Evolutionary conservation across 2,888 invertebrate species (phyloP).

Genomic region (Argynnis bischoffii): DNA sequence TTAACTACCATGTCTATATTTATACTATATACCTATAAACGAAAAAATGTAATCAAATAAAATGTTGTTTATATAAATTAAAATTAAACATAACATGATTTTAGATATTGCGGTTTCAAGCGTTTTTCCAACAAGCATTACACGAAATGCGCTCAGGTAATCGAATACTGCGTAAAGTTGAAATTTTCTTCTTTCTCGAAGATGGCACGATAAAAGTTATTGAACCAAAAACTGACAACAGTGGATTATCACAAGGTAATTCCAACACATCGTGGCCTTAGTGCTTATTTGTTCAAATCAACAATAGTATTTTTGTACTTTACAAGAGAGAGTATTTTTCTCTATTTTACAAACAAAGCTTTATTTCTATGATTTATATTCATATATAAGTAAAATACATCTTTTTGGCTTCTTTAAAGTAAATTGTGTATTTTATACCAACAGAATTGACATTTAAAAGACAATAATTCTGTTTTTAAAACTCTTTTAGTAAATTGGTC

Average conservation of each 20-base stretch:
- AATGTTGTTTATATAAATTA: too few relatives aligned
- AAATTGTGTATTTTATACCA: too few relatives aligned
- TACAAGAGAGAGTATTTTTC: neutral
- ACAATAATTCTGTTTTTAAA: too few relatives aligned
- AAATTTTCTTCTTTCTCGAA: constrained; percentile 93
- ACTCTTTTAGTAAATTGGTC: too few relatives aligned
- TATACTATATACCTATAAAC: too few relatives aligned
- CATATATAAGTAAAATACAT: too few relatives aligned
- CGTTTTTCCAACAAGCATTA: constrained; percentile 90
- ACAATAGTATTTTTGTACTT: neutral
- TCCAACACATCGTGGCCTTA: neutral
- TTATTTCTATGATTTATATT: too few relatives aligned
- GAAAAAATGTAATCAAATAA: too few relatives aligned
- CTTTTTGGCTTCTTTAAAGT: too few relatives aligned
- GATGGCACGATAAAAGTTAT: constrained; percentile 94
- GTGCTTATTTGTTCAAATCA: too few relatives aligned
- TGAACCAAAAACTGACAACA: constrained; percentile 91
- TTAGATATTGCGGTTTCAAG: constrained; percentile 89
- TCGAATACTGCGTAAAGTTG: constrained; percentile 89
- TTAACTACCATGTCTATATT: neutral
- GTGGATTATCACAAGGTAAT: constrained; percentile 92
- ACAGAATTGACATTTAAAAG: too few relatives aligned
- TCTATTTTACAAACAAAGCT: constrained; percentile 39
- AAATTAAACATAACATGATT: too few relatives aligned
- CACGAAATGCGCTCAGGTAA: constrained; percentile 87